A percentile compares a stretch with the other conserved stretches of the same genome.
These are phyloP conservation scores for Pachyrhynchus sulphureomaculatus DNA, from an alignment of 1,140 invertebrate species.

Conservation along the genomic window DNA sequence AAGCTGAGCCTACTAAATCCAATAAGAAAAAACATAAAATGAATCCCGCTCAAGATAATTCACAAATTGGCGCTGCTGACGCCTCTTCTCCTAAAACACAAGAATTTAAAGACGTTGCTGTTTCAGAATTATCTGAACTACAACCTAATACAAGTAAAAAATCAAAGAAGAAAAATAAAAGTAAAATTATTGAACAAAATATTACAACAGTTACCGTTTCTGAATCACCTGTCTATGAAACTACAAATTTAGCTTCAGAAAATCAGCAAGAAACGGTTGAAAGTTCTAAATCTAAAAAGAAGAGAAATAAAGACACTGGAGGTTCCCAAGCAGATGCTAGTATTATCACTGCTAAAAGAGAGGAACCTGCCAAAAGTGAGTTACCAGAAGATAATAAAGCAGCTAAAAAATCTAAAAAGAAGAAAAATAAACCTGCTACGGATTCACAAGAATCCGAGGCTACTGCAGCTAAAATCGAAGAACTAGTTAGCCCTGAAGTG, in stretches of 20 bases:
- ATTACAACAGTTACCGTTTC: neutral
- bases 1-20: neutral
- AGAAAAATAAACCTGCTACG: neutral
- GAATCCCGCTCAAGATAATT: neutral
- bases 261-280: neutral
- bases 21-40: constrained; percentile 5
- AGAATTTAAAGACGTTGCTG: neutral
- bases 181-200: neutral
- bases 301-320: constrained; percentile 3
- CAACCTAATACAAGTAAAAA: neutral
- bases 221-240: neutral
- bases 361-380: neutral
- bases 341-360: neutral
- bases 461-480: no score
- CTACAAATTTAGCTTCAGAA: neutral
- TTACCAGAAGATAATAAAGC: neutral
- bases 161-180: neutral
- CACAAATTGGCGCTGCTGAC: neutral
- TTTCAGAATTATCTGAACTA: neutral
- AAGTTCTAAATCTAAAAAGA: constrained; percentile 9
- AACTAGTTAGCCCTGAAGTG: no score
- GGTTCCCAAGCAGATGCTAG: neutral
- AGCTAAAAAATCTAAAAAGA: constrained; percentile 1
- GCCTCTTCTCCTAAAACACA: neutral
- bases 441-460: no score